phyloP scores from a whole-genome alignment of 2,888 invertebrate species.

The Eledone cirrhosa region DNA sequence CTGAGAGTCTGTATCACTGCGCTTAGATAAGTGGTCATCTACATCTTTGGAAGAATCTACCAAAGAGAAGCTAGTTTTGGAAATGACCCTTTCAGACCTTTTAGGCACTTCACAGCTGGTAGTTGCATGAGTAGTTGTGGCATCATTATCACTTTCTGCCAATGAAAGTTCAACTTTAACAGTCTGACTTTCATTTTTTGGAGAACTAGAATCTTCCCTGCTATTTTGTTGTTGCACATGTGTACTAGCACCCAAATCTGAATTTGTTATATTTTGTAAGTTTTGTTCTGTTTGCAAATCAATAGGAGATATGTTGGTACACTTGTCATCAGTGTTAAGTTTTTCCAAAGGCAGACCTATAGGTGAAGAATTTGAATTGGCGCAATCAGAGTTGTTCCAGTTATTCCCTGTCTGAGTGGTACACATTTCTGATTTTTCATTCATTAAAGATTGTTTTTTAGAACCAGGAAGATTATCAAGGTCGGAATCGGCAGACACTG shows the following conservation, averaged over 20 bases:
- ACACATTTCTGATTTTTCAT: too few species aligned
- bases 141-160: not conserved
- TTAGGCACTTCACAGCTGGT: conserved; percentile 27
- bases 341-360: conserved; percentile 11
- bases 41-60: conserved; percentile 1
- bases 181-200: not conserved
- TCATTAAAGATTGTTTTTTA: too few species aligned
- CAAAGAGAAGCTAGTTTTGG: not conserved
- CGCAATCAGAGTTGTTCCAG: not conserved
- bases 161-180: not conserved
- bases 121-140: not conserved
- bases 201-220: conserved; percentile 4
- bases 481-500: too few species aligned
- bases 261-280: not conserved
- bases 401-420: too few species aligned
- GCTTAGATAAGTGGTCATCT: conserved; percentile 19
- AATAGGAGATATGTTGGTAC: not conserved
- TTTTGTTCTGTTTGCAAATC: conserved; percentile 3
- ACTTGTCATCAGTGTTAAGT: not conserved
- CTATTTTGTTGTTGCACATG: not conserved
- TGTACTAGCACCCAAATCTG: conserved; percentile 19
- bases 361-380: not conserved
- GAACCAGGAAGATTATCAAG: too few species aligned
- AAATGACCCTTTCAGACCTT: not conserved
- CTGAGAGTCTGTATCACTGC: conserved; percentile 22